Conservation (phyloP, 2,888 invertebrate genomes). For the Caenorhabditis macrosperma region DNA sequence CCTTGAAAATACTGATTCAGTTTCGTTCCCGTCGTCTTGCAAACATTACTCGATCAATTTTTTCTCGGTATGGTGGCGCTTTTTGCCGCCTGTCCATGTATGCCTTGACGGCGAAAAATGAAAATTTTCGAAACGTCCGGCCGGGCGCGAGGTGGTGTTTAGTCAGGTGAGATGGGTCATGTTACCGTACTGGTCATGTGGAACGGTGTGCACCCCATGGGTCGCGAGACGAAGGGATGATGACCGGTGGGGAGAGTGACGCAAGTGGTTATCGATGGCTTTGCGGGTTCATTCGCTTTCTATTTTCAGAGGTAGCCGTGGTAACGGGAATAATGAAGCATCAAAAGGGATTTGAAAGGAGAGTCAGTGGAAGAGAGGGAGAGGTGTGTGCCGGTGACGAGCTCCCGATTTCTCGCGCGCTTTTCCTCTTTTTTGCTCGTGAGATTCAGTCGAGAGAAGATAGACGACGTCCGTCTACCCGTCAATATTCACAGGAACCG, state of each 20-base stretch:
- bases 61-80: background rate
- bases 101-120: too few relatives aligned
- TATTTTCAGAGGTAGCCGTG: constrained; percentile 3
- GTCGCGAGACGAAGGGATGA: background rate
- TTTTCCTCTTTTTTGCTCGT: background rate
- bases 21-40: constrained; percentile 45
- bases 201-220: constrained; percentile 5
- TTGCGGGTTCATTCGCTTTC: background rate
- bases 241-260: background rate
- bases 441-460: background rate
- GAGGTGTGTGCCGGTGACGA: background rate
- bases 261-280: constrained; percentile 5
- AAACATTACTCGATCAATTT: constrained; percentile 26
- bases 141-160: too few relatives aligned
- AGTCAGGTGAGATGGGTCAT: constrained; percentile 5
- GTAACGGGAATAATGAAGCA: background rate
- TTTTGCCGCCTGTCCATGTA: background rate
- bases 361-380: background rate
- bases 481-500: too few relatives aligned
- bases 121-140: background rate
- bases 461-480: background rate
- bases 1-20: constrained; percentile 45
- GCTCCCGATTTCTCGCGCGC: background rate
- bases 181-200: background rate
- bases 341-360: background rate